phyloP scores from a whole-genome alignment of 2,888 invertebrate genomes.

The Pterobdella sp. region DNA sequence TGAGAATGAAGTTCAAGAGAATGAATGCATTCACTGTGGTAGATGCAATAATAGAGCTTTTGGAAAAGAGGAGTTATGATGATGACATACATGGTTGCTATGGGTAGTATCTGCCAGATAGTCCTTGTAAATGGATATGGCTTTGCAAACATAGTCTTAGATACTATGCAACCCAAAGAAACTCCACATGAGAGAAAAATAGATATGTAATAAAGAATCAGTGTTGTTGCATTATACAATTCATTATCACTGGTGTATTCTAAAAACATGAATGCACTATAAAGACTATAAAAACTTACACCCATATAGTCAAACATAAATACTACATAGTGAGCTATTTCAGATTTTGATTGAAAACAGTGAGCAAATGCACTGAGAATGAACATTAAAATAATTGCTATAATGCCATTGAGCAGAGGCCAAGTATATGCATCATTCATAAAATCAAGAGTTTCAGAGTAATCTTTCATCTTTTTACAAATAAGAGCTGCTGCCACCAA shows the following conservation, averaged over 20 bases:
- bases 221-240: slow-evolving; percentile 40
- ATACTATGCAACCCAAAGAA: slow-evolving; percentile 44
- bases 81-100: slow-evolving; percentile 45
- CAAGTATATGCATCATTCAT: slow-evolving; percentile 46
- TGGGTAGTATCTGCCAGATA: slow-evolving; percentile 47
- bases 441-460: slow-evolving; percentile 43
- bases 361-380: slow-evolving; percentile 41
- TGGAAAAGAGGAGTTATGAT: slow-evolving; percentile 46
- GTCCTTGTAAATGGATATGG: slow-evolving; percentile 48
- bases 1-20: slow-evolving; percentile 43
- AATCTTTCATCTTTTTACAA: slow-evolving; percentile 38
- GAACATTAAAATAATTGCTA: slow-evolving; percentile 16
- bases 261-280: slow-evolving; percentile 48
- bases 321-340: slow-evolving; percentile 47
- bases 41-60: slow-evolving; percentile 41
- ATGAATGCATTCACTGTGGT: slow-evolving; percentile 40
- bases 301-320: slow-evolving; percentile 50
- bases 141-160: slow-evolving; percentile 45
- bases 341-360: slow-evolving; percentile 47
- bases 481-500: slow-evolving; percentile 40
- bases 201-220: slow-evolving; percentile 43
- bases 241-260: slow-evolving; percentile 44
- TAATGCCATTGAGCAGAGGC: slow-evolving; percentile 43
- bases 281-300: slow-evolving; percentile 50
- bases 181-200: slow-evolving; percentile 43